Percentiles rank a stretch among this genome's conserved stretches.
These are phyloP conservation scores for Pseudopodoces humilis DNA, from an alignment of 2,113 vertebrate genomes.

Conservation along the genomic window DNA sequence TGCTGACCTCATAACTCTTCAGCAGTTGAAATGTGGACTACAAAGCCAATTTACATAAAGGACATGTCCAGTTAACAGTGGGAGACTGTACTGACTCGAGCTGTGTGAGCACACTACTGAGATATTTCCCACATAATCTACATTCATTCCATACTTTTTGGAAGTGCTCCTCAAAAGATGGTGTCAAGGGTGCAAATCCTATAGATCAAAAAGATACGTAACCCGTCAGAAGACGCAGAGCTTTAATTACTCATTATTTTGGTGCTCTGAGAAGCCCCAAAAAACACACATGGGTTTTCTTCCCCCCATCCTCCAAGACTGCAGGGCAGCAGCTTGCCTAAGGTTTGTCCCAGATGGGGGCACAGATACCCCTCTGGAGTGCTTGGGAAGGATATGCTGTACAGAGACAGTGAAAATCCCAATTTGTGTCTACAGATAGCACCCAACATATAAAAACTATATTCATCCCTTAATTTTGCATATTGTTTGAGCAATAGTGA, in stretches of 20 bases:
- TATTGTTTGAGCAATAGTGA: not conserved
- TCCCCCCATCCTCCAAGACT: not conserved
- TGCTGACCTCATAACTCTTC: slow-evolving; percentile 51
- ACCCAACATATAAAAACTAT: not conserved
- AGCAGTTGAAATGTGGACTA: slow-evolving; percentile 41
- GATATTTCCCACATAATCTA: slow-evolving; percentile 53
- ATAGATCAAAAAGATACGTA: not conserved
- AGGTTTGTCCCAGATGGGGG: not conserved
- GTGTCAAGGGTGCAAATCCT: slow-evolving; percentile 40
- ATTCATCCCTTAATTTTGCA: not conserved
- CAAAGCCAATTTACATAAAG: slow-evolving; percentile 45
- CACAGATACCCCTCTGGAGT: accelerated
- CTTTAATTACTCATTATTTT: not conserved
- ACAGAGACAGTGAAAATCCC: not conserved
- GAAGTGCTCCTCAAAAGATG: slow-evolving; percentile 21
- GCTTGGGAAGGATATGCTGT: not conserved
- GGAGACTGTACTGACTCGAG: slow-evolving; percentile 15
- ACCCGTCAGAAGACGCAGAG: not conserved
- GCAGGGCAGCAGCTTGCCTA: not conserved
- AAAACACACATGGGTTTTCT: not conserved
- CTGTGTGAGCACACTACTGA: slow-evolving; percentile 33
- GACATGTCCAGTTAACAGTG: slow-evolving; percentile 18
- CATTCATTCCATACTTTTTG: slow-evolving; percentile 54
- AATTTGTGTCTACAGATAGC: not conserved
- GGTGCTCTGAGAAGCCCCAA: not conserved